phyloP scores from a whole-genome alignment of 1,140 invertebrate species.

The Cotesia chilonis region DNA sequence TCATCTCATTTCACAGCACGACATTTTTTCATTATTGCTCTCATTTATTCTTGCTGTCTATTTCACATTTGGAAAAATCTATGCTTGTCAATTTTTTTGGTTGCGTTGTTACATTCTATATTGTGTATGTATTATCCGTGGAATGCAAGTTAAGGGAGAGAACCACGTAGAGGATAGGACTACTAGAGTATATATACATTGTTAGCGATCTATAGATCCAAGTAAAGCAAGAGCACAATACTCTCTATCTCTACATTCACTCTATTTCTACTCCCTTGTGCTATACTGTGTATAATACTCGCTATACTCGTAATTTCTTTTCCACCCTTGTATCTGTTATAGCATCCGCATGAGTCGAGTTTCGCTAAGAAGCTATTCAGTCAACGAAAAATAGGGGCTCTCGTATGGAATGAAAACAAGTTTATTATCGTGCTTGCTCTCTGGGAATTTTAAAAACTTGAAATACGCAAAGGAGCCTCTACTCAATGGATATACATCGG shows the following conservation, averaged over 20 bases:
- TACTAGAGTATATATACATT: too few relatives aligned
- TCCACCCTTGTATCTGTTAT: constrained; percentile 10
- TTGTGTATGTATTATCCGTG: not conserved
- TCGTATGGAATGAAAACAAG: constrained; percentile 37
- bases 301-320: constrained; percentile 11
- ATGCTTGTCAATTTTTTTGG: constrained; percentile 33
- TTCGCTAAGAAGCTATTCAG: constrained; percentile 25
- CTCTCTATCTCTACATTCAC: constrained; percentile 6
- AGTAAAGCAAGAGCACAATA: not conserved
- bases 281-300: too few relatives aligned
- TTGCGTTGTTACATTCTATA: not conserved
- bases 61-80: constrained; percentile 30
- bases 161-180: too few relatives aligned
- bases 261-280: constrained; percentile 8
- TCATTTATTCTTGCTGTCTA: constrained; percentile 16
- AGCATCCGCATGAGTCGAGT: constrained; percentile 41
- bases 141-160: not conserved
- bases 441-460: not conserved
- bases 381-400: not conserved
- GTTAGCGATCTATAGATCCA: too few relatives aligned
- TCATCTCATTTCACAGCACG: constrained; percentile 1
- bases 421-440: constrained; percentile 39
- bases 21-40: constrained; percentile 38
- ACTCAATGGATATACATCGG: too few relatives aligned
- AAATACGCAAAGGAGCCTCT: too few relatives aligned